Conservation (phyloP, 1,140 invertebrate species). For the Scaptomyza graminum region DNA sequence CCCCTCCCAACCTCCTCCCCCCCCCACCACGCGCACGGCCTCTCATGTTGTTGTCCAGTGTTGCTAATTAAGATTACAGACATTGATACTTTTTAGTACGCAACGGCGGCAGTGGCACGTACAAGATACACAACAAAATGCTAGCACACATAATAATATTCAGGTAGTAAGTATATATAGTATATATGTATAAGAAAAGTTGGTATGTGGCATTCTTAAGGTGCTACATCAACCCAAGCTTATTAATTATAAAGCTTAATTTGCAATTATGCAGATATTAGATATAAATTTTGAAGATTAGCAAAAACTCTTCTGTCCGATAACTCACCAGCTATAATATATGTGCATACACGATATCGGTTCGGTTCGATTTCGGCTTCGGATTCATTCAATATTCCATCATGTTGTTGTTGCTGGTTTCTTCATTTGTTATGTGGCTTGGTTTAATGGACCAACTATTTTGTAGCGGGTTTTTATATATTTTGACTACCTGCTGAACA, state of each 20-base stretch:
- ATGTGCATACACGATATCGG: constrained; percentile 67
- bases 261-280: constrained; percentile 80
- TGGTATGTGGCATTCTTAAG: constrained; percentile 20
- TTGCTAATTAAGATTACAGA: constrained; percentile 81
- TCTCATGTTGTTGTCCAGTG: constrained; percentile 54
- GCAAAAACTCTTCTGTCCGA: constrained; percentile 44
- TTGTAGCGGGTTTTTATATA: constrained; percentile 12
- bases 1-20: constrained; percentile 16
- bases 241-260: constrained; percentile 81
- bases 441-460: constrained; percentile 52
- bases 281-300: constrained; percentile 71
- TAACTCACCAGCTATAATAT: constrained; percentile 75
- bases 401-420: constrained; percentile 58
- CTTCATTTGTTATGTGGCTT: constrained; percentile 34
- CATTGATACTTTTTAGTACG: constrained; percentile 77
- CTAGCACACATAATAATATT: constrained; percentile 15
- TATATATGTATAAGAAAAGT: background rate
- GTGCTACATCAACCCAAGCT: constrained; percentile 76
- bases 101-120: constrained; percentile 68
- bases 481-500: constrained; percentile 38
- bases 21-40: no score
- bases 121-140: constrained; percentile 35
- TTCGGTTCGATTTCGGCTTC: background rate
- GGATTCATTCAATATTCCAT: constrained; percentile 73
- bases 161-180: constrained; percentile 4